Evolutionary conservation across 2,888 invertebrate genomes (phyloP).

Genomic region (Cosmia trapezina): DNA sequence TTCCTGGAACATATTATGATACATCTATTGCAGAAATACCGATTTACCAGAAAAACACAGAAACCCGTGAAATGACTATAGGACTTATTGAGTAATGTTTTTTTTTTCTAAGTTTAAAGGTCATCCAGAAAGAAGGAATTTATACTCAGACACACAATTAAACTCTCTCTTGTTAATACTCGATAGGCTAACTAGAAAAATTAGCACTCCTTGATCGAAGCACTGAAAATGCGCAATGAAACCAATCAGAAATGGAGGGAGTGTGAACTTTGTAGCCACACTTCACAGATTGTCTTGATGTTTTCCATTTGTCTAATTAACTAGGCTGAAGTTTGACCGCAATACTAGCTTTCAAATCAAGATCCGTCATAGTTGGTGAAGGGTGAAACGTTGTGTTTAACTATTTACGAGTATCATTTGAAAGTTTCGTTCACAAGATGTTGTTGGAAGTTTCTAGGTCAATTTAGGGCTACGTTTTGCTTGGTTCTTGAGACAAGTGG

Average conservation of each 20-base stretch:
- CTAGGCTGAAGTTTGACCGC: slow-evolving; percentile 49
- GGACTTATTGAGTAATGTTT: too few species aligned
- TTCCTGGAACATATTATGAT: neutral
- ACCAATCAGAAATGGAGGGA: slow-evolving; percentile 13
- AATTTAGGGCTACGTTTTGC: slow-evolving; percentile 15
- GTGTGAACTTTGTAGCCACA: slow-evolving; percentile 29
- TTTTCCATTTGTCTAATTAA: slow-evolving; percentile 67
- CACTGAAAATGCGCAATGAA: slow-evolving; percentile 11
- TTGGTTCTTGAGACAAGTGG: neutral
- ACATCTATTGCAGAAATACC: neutral
- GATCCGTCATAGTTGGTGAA: slow-evolving; percentile 46
- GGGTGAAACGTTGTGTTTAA: slow-evolving; percentile 40
- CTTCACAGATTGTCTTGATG: slow-evolving; percentile 49
- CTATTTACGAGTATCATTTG: slow-evolving; percentile 49
- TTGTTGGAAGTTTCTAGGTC: slow-evolving; percentile 44
- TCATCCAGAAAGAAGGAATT: neutral
- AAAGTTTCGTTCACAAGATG: slow-evolving; percentile 41
- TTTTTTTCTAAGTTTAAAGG: neutral
- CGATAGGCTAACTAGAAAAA: neutral
- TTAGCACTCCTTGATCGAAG: neutral
- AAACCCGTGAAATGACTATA: neutral
- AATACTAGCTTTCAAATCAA: slow-evolving; percentile 51
- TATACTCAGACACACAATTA: neutral
- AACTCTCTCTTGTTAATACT: too few species aligned
- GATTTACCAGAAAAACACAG: neutral